These are phyloP conservation scores for Phaetusa simplex DNA, from an alignment of 2,113 vertebrate species.

Conservation along the genomic window DNA sequence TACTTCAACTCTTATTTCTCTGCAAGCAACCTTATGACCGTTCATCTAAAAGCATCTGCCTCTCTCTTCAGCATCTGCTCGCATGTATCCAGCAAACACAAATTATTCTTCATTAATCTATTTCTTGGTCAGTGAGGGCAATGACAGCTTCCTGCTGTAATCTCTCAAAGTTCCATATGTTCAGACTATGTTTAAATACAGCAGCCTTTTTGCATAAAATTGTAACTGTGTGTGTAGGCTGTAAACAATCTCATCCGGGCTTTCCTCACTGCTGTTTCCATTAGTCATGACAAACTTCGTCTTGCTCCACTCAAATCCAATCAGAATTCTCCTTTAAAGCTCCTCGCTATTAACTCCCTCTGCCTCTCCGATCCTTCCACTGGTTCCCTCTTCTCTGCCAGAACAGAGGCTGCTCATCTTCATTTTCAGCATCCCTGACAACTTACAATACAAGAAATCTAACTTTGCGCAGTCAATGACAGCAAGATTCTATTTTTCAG, in stretches of 20 bases:
- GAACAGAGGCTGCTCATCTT: background rate
- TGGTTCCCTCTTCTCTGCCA: background rate
- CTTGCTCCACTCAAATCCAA: background rate
- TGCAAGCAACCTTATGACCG: background rate
- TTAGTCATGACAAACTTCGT: background rate
- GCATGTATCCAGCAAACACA: background rate
- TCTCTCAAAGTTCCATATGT: background rate
- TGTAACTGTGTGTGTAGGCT: background rate
- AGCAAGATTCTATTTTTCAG: background rate
- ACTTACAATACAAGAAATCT: background rate
- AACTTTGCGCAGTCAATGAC: background rate
- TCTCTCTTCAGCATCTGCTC: constrained; percentile 10
- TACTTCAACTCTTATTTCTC: background rate
- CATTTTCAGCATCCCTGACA: background rate
- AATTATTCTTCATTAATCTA: background rate
- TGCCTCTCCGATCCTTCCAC: background rate
- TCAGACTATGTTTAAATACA: background rate
- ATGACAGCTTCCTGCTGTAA: background rate
- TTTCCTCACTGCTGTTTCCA: background rate
- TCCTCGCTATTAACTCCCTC: background rate
- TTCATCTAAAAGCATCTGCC: background rate
- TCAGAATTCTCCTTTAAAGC: constrained; percentile 7
- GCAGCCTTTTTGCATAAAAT: background rate
- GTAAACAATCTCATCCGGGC: background rate
- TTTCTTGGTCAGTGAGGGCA: background rate